phyloP scores from a whole-genome alignment of 2,797 vertebrate genomes.

The Trichosurus vulpecula region DNA sequence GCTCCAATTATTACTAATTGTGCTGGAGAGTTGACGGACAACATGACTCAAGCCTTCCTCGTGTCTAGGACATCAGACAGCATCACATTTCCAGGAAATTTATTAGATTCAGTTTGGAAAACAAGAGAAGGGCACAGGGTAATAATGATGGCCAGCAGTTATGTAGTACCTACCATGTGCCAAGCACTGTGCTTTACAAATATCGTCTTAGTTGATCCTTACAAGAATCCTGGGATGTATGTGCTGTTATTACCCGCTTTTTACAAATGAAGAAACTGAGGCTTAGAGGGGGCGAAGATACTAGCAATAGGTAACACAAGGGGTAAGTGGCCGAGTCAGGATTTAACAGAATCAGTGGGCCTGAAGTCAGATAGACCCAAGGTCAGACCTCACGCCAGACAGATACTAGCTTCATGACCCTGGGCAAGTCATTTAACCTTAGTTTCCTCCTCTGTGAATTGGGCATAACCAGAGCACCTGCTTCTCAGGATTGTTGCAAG shows the following conservation, averaged over 20 bases:
- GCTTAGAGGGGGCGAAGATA: not conserved
- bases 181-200: not conserved
- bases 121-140: fast-evolving
- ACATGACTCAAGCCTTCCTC: not conserved
- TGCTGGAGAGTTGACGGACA: not conserved
- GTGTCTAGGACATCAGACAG: not conserved
- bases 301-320: not conserved
- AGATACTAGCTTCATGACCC: not conserved
- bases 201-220: not conserved
- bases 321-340: not conserved
- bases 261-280: not conserved
- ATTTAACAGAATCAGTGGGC: not conserved
- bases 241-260: not conserved
- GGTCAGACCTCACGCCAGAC: not conserved
- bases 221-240: not conserved
- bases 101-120: not conserved
- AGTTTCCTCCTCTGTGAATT: not conserved
- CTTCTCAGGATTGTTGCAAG: not conserved
- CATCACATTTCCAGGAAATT: not conserved
- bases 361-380: not conserved
- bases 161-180: not conserved
- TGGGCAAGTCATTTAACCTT: not conserved
- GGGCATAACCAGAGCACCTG: not conserved
- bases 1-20: not conserved
- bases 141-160: not conserved